A percentile compares a stretch with the other conserved stretches of the same genome.
phyloP scores from a whole-genome alignment of 2,888 invertebrate species.

The Geophilus truncorum region DNA sequence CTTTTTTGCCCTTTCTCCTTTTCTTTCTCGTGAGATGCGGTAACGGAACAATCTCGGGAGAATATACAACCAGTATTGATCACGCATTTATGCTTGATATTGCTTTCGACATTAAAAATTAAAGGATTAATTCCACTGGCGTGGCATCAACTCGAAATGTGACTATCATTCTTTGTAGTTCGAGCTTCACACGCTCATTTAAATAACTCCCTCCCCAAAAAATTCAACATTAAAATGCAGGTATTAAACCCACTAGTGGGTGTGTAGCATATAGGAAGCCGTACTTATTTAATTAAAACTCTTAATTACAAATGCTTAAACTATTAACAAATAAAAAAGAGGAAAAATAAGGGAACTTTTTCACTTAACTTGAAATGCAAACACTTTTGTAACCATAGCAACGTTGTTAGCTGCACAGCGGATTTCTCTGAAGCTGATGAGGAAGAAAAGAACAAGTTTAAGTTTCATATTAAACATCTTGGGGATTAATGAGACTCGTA shows the following conservation, averaged over 20 bases:
- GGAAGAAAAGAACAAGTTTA: no score
- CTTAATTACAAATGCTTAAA: neutral
- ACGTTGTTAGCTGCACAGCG: no score
- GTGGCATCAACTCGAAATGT: neutral
- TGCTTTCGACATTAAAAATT: neutral
- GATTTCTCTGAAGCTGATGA: no score
- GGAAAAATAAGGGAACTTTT: neutral
- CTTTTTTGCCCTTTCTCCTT: neutral
- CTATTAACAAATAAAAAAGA: neutral
- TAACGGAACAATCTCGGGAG: conserved; percentile 10
- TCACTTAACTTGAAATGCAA: neutral
- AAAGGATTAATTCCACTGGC: neutral
- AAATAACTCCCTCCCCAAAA: neutral
- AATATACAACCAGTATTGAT: conserved; percentile 21
- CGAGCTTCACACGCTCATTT: neutral
- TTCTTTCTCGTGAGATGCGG: neutral
- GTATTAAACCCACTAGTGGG: neutral
- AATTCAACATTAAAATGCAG: neutral
- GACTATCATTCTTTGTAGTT: neutral
- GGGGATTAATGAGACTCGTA: no score
- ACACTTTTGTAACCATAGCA: no score
- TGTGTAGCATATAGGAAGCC: neutral
- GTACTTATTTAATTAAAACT: neutral
- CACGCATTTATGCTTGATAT: neutral
- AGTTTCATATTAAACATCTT: no score